Evolutionary conservation across 2,113 vertebrate species (phyloP).

Genomic region (Myotis lucifugus): DNA sequence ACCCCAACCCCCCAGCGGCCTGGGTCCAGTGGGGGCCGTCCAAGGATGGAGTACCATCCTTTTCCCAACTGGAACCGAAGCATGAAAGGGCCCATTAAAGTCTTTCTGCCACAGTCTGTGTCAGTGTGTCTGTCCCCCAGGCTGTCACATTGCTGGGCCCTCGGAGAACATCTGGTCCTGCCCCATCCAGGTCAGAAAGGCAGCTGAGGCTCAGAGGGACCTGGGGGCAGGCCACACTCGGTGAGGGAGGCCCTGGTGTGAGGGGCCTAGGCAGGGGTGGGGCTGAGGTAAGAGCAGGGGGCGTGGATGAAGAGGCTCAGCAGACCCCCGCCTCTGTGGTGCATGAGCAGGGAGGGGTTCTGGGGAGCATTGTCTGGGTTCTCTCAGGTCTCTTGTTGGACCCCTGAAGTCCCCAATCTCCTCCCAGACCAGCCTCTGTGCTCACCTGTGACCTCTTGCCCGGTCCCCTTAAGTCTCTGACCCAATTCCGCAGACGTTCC

Average conservation of each 20-base stretch:
- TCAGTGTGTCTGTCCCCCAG: neutral
- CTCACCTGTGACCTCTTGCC: neutral
- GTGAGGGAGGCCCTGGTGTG: neutral
- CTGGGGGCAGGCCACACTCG: neutral
- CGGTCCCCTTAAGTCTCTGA: neutral
- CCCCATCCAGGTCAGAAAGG: neutral
- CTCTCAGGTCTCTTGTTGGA: neutral
- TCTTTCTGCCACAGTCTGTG: neutral
- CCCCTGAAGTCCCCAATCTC: neutral
- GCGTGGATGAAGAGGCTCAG: neutral
- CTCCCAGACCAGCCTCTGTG: neutral
- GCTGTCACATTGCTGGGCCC: neutral
- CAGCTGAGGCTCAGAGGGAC: neutral
- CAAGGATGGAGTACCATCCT: neutral
- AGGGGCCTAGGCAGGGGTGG: neutral
- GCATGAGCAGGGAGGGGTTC: neutral
- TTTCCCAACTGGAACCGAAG: neutral
- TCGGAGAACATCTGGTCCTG: neutral
- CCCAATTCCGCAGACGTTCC: neutral
- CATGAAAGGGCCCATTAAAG: slow-evolving; percentile 25
- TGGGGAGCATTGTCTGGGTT: neutral
- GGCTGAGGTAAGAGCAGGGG: neutral
- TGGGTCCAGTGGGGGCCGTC: neutral
- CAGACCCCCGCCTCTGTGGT: neutral
- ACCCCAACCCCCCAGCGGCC: neutral